Evolutionary conservation across 2,113 vertebrate species (phyloP).

Genomic region (Psilopsiagon aurifrons): DNA sequence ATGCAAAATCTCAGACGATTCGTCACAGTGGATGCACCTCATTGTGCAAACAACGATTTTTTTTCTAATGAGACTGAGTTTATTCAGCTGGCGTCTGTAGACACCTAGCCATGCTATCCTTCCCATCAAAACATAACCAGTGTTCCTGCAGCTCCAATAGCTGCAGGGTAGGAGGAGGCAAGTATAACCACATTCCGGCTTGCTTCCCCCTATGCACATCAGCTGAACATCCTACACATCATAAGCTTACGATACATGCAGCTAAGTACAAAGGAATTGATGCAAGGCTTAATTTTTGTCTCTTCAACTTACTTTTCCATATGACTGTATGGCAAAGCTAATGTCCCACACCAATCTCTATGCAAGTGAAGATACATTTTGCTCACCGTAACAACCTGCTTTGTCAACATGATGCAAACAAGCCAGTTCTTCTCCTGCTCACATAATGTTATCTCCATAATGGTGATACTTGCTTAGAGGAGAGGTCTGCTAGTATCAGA

Average conservation of each 20-base stretch:
- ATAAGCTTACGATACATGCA: accelerated
- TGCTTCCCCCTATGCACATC: background rate
- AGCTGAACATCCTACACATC: background rate
- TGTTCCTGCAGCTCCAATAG: background rate
- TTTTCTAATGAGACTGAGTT: background rate
- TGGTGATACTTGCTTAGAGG: background rate
- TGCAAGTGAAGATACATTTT: background rate
- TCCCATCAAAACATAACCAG: background rate
- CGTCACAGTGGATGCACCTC: background rate
- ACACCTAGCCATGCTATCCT: background rate
- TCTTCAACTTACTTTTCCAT: background rate
- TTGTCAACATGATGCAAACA: background rate
- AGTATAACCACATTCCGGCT: accelerated
- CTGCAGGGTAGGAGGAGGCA: background rate
- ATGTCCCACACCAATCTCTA: background rate
- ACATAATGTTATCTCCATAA: accelerated
- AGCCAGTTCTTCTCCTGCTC: background rate
- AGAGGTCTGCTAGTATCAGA: background rate
- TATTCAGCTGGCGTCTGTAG: background rate
- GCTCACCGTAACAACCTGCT: background rate
- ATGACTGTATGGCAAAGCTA: background rate
- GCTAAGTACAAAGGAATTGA: background rate
- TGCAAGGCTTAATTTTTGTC: background rate
- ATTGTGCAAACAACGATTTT: background rate
- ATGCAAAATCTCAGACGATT: conserved; percentile 32